These are phyloP conservation scores for Ciconia boyciana DNA, from an alignment of 2,113 vertebrate species.

Conservation along the genomic window DNA sequence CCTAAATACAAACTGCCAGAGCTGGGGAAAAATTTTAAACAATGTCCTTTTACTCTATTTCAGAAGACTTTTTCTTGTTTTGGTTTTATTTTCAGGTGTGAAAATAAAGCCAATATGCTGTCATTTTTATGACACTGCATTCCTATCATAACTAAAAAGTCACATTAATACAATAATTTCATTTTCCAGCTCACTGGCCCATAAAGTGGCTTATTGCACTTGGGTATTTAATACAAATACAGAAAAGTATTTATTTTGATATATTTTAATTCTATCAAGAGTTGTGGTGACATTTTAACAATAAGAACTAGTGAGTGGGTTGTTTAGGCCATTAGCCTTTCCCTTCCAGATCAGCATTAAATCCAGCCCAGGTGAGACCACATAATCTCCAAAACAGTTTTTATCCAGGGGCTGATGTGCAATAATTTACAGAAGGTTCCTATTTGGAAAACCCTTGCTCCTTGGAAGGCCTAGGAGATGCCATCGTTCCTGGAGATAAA, in stretches of 20 bases:
- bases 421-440: background rate
- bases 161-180: conserved; percentile 75
- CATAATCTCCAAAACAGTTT: background rate
- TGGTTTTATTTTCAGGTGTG: conserved; percentile 43
- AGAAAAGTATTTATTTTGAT: conserved; percentile 54
- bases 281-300: conserved; percentile 16
- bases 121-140: conserved; percentile 53
- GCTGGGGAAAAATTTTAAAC: background rate
- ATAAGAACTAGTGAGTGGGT: background rate
- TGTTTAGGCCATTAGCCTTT: background rate
- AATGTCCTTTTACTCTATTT: background rate
- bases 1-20: background rate
- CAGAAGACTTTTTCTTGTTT: background rate
- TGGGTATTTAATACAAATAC: conserved; percentile 64
- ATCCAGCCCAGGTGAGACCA: background rate
- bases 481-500: background rate
- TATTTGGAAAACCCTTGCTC: background rate
- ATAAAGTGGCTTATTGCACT: conserved; percentile 66
- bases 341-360: background rate
- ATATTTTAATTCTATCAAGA: conserved; percentile 28
- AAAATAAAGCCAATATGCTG: conserved; percentile 41
- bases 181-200: conserved; percentile 74
- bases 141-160: conserved; percentile 66
- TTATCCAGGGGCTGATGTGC: background rate
- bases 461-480: background rate